Percentiles rank a stretch among this genome's conserved stretches.
These are phyloP conservation scores for Aphidoletes aphidimyza DNA, from an alignment of 2,888 invertebrate genomes.

Conservation along the genomic window DNA sequence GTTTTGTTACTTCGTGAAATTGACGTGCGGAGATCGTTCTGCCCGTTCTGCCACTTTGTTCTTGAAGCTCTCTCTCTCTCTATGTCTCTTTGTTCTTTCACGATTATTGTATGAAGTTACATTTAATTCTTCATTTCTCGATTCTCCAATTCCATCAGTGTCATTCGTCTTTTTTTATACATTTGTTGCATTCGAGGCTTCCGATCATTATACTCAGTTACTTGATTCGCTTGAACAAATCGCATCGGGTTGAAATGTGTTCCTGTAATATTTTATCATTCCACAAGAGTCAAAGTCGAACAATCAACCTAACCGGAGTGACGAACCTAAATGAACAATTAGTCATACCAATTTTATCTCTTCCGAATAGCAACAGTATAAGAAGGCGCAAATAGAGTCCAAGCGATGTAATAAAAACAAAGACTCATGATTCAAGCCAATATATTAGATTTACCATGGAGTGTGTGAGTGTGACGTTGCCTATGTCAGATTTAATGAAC, in stretches of 20 bases:
- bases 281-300: not conserved
- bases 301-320: not conserved
- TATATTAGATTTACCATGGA: not conserved
- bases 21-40: not conserved
- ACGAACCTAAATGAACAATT: constrained; percentile 38
- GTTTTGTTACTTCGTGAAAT: not conserved
- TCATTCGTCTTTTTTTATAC: not conserved
- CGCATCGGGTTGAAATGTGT: constrained; percentile 1
- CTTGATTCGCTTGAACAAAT: constrained; percentile 10
- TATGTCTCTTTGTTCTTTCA: not conserved
- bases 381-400: not conserved
- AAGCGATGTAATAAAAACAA: too few relatives aligned
- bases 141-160: too few relatives aligned
- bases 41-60: not conserved
- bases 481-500: not conserved
- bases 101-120: not conserved
- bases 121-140: constrained; percentile 15
- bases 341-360: constrained; percentile 15
- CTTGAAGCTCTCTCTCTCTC: not conserved
- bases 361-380: constrained; percentile 6
- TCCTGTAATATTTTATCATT: constrained; percentile 24
- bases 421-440: not conserved
- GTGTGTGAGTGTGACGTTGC: not conserved
- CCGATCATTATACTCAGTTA: not conserved
- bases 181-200: not conserved